Evolutionary conservation across 2,888 invertebrate genomes (phyloP).

Genomic region (Hydrotaea diabolus): DNA sequence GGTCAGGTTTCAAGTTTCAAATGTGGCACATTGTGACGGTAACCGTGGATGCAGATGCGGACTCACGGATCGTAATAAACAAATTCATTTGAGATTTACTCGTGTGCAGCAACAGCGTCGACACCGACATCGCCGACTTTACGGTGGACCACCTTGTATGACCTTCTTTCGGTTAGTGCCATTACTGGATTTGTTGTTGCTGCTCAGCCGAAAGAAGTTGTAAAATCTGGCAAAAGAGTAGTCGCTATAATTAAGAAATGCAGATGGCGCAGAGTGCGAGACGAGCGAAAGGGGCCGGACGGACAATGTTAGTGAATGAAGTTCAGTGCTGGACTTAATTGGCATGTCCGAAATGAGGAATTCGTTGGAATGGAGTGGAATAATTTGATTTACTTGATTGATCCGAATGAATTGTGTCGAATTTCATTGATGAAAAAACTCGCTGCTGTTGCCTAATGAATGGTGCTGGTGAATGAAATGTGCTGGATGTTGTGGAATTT

Average conservation of each 20-base stretch:
- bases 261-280: background rate
- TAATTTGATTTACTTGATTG: background rate
- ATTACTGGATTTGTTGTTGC: background rate
- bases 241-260: background rate
- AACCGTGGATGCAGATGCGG: background rate
- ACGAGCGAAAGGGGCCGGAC: background rate
- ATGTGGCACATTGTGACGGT: conserved; percentile 75
- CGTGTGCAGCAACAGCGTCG: conserved; percentile 38
- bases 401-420: no score
- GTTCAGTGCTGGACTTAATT: background rate
- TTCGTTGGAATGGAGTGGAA: background rate
- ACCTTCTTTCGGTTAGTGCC: conserved; percentile 73
- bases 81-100: conserved; percentile 51
- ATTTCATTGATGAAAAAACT: no score
- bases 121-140: background rate
- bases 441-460: no score
- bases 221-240: background rate
- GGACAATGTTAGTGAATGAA: background rate
- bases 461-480: no score
- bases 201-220: background rate
- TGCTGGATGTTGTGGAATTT: no score
- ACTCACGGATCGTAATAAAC: background rate
- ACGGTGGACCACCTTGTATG: conserved; percentile 77
- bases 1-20: conserved; percentile 73
- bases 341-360: background rate